Conservation (phyloP, 92 coral and sea anemone species). For the Hydrozoanthus gracilis region DNA sequence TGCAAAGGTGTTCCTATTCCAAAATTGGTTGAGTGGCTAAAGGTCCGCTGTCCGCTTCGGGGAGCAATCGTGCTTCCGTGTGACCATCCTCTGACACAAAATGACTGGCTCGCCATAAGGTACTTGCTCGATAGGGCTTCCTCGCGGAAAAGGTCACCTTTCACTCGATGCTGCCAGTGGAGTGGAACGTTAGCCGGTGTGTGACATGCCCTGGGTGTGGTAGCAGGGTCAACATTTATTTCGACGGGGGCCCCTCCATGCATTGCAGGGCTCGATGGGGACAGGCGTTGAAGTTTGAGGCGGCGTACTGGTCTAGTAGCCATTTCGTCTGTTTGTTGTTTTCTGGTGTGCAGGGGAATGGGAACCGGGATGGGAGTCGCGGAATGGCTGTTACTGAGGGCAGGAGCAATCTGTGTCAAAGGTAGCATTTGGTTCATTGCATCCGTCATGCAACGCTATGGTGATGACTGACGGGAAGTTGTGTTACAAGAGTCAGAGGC, state of each 20-base stretch:
- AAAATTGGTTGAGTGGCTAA: no score
- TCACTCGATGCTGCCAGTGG: slow-evolving; percentile 38
- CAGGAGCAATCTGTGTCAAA: no score
- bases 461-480: slow-evolving; percentile 17
- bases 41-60: no score
- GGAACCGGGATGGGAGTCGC: neutral
- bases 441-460: no score
- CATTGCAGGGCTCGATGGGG: slow-evolving; percentile 21
- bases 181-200: slow-evolving; percentile 35
- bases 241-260: no score
- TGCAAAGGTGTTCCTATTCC: no score
- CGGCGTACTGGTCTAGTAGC: slow-evolving; percentile 10
- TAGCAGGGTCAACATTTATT: slow-evolving; percentile 12
- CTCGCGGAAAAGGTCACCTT: slow-evolving; percentile 21
- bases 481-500: neutral
- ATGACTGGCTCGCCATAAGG: no score
- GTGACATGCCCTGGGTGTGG: slow-evolving; percentile 30
- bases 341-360: no score
- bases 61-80: no score
- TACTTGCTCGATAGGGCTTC: no score
- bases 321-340: slow-evolving; percentile 7
- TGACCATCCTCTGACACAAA: no score
- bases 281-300: slow-evolving; percentile 21
- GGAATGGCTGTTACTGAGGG: neutral
- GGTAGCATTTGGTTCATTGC: no score